These are phyloP conservation scores for Rhyacophila brunnea DNA, from an alignment of 1,140 invertebrate species.

Conservation along the genomic window DNA sequence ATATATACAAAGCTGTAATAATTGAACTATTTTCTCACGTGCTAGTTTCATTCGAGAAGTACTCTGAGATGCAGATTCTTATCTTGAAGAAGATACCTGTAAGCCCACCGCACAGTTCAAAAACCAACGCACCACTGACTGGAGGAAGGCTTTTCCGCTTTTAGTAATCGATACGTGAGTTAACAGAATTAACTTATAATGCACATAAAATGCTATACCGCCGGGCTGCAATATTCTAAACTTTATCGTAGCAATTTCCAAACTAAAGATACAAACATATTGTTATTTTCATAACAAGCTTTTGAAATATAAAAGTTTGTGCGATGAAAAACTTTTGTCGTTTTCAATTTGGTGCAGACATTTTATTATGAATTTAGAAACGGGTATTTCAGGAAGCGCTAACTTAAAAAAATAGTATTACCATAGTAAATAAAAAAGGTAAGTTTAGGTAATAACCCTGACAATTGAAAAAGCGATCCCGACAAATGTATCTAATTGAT, in stretches of 20 bases:
- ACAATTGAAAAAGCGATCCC: no score
- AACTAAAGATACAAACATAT: conserved; percentile 9
- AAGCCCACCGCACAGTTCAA: background rate
- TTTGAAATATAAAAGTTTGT: background rate
- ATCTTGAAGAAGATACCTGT: background rate
- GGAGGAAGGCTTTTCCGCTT: background rate
- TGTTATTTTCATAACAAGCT: conserved; percentile 3
- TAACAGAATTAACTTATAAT: conserved; percentile 33
- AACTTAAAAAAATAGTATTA: no score
- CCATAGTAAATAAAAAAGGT: no score
- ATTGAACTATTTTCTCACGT: no score
- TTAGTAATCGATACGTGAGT: conserved; percentile 20
- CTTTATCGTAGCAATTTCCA: conserved; percentile 5
- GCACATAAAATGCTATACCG: conserved; percentile 15
- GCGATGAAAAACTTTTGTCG: no score
- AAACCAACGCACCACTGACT: background rate
- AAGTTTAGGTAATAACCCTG: no score
- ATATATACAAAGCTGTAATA: no score
- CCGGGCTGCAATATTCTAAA: background rate
- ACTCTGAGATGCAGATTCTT: background rate
- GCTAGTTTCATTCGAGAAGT: conserved; percentile 20
- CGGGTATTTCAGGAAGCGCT: no score
- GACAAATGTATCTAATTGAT: no score
- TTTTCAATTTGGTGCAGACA: background rate
- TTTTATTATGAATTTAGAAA: background rate